Evolutionary conservation across 2,113 vertebrate genomes (phyloP).

Genomic region (Electrona antarctica): DNA sequence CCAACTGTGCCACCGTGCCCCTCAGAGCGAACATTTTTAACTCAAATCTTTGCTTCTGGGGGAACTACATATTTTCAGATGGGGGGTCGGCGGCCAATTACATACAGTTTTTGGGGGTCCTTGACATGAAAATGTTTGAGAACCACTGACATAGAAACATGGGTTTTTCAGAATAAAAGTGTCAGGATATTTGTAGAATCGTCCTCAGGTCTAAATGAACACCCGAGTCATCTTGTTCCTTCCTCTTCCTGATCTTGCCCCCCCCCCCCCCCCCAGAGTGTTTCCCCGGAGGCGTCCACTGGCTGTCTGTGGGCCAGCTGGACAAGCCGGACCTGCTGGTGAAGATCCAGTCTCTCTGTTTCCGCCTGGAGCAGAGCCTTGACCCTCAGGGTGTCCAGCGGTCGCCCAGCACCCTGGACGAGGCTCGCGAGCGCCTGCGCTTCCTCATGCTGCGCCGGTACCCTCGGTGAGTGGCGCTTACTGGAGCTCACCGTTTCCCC

Average conservation of each 20-base stretch:
- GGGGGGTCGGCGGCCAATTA: too few relatives aligned
- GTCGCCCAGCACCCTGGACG: constrained; percentile 88
- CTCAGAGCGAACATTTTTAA: too few relatives aligned
- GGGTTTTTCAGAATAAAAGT: too few relatives aligned
- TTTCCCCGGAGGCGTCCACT: constrained; percentile 93
- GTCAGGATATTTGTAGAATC: too few relatives aligned
- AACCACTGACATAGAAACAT: too few relatives aligned
- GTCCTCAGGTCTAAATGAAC: too few relatives aligned
- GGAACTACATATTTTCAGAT: too few relatives aligned
- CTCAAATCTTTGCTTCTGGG: too few relatives aligned
- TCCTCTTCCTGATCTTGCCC: background rate
- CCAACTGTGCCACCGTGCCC: too few relatives aligned
- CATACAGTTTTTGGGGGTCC: too few relatives aligned
- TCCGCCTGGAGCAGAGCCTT: constrained; percentile 86
- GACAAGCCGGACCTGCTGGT: constrained; percentile 91
- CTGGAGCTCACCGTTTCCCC: too few relatives aligned
- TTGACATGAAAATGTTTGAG: too few relatives aligned
- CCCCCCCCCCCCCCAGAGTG: constrained; percentile 74
- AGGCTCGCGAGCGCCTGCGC: constrained; percentile 93
- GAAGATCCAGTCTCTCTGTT: constrained; percentile 93
- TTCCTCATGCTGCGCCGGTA: constrained; percentile 86
- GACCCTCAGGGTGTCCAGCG: constrained; percentile 79
- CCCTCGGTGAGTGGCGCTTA: constrained; percentile 85
- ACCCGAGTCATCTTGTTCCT: background rate
- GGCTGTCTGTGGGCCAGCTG: constrained; percentile 93